phyloP scores from a whole-genome alignment of 2,113 vertebrate genomes.

The Semnornis frantzii region DNA sequence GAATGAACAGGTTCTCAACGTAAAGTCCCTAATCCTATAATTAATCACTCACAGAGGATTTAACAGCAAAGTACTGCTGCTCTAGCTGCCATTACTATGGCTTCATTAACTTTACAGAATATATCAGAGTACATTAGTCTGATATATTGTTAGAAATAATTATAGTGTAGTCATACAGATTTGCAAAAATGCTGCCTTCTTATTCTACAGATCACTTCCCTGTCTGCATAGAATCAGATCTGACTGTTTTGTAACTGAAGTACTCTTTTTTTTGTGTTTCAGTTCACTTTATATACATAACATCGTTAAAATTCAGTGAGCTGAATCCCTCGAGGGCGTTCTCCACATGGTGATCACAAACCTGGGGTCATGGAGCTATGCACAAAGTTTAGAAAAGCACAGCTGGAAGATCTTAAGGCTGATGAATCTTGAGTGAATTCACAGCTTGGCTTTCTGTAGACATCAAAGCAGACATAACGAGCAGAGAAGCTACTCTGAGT shows the following conservation, averaged over 20 bases:
- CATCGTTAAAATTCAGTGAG: neutral
- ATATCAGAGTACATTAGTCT: neutral
- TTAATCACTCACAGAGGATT: neutral
- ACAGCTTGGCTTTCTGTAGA: neutral
- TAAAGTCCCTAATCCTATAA: neutral
- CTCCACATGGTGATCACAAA: neutral
- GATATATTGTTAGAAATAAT: slow-evolving; percentile 2
- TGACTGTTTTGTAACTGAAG: neutral
- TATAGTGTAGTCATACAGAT: neutral
- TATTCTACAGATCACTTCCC: neutral
- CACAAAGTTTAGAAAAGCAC: neutral
- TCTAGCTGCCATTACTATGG: neutral
- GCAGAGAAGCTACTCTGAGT: neutral
- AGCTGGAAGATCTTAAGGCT: neutral
- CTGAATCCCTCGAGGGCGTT: neutral
- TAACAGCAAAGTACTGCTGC: neutral
- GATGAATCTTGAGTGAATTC: neutral
- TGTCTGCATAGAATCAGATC: neutral
- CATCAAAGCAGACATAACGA: neutral
- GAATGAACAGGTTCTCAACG: neutral
- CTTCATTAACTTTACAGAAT: slow-evolving; percentile 13
- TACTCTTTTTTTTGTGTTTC: neutral
- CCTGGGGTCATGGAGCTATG: neutral
- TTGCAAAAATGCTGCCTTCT: neutral
- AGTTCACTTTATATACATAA: neutral